Base-by-base conservation (phyloP, 2,888 invertebrate species). In the Noctua fimbriata region DNA sequence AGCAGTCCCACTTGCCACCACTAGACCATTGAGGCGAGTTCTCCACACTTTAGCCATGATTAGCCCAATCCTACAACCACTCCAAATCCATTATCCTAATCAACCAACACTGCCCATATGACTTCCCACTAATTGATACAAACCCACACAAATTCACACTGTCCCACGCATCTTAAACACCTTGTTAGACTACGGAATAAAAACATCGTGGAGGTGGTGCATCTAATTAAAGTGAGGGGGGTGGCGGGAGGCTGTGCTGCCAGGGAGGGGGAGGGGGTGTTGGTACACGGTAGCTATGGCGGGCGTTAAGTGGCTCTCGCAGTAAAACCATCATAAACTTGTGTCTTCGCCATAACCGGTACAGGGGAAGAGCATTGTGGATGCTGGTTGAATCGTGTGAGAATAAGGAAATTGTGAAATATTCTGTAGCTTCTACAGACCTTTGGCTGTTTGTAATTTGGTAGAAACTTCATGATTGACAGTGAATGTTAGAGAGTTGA, bases 291-390 rank as follows among this genome's bases (percentile, higher is more conserved):
- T 95, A 95, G 95, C 94, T 90, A 90, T 88, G 91, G 91, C 92
- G 92, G 92, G 94, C 95, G 96, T 93, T 96, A 96, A 96, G 96
- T 96, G 96, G 94, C 95, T 92, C 95, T 94, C 92, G 93, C 94
- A 91, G 94, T 95, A 95, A 95, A 95, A 95, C 95, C 94, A 96
- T 96, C 96, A 96, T 96, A 96, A 96, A 96, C 95, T 94, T 93
- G 93, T 93, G 94, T 94, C 94, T 94, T 92, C 92, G 91, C 92
- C 91, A 94, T 94, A 92, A 92, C 92, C 86, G 82, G 95, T 92
- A 96, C 93, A 92, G 90, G 69, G 60, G 84, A 73, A 92, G 60
- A 92, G 55, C 72, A 81, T 83, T 75, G 32, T 90, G 87, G 63
- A 58, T 67, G 9, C 6, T 55, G n/a, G 41, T n/a, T 18, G 36